Conservation (phyloP, 2,113 vertebrate species). For the Petrocephalus zakoni region DNA sequence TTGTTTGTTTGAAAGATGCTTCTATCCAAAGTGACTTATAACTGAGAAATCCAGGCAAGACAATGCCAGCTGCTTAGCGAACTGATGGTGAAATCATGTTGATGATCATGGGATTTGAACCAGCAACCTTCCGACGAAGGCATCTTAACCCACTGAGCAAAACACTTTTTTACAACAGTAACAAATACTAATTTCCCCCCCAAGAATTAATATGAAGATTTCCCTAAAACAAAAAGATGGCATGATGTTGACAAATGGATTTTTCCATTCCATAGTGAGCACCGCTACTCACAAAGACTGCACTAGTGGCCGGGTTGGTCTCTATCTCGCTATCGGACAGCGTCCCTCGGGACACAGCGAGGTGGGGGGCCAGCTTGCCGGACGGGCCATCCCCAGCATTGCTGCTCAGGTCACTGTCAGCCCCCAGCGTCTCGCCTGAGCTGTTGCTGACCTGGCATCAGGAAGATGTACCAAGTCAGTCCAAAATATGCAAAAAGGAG, state of each 20-base stretch:
- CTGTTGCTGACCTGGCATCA: constrained; percentile 85
- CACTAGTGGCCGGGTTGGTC: constrained; percentile 87
- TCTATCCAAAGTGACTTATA: not conserved
- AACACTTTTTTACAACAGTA: not conserved
- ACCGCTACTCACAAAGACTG: constrained; percentile 80
- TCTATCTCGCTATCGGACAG: constrained; percentile 97
- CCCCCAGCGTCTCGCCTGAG: constrained; percentile 91
- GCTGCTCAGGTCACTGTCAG: constrained; percentile 95
- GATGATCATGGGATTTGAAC: not conserved
- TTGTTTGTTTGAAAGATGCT: not conserved
- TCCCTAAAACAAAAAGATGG: not conserved
- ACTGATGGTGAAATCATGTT: not conserved
- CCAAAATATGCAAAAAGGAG: not conserved
- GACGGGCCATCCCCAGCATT: constrained; percentile 79
- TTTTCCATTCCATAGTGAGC: not conserved
- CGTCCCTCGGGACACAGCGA: constrained; percentile 79
- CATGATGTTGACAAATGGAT: not conserved
- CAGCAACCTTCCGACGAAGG: not conserved
- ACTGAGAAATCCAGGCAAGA: not conserved
- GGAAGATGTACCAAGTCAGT: not conserved
- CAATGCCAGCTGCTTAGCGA: not conserved
- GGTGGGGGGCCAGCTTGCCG: constrained; percentile 63
- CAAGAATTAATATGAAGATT: not conserved
- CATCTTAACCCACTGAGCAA: not conserved
- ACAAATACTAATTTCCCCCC: not conserved